Evolutionary conservation across 2,113 vertebrate species (phyloP), one percentile per base, ranked within the genome.

Genomic region (Prochilodus magdalenae): DNA sequence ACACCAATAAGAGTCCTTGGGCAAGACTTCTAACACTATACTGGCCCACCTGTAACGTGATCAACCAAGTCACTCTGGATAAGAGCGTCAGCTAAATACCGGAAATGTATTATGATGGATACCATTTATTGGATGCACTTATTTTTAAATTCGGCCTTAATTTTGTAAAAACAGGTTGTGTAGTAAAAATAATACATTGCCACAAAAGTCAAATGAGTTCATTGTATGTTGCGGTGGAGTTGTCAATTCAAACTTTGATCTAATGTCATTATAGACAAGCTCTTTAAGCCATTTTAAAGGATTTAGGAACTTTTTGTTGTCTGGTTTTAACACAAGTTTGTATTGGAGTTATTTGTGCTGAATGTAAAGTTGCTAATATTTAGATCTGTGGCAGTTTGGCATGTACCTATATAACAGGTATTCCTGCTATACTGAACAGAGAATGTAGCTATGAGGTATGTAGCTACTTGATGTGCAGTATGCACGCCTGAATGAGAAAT

Each of bases 301-400:
- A 13, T 4, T 44, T 70, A n/a, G n/a, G n/a, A 22, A 13, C 2
- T n/a, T 59, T 51, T 69, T 57, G 13, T 69, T 72, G 36, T 15
- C 22, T 65, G n/a, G 16, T 24, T 67, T 69, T 60, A 66, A 16
- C 24, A 7, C 22, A 4, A 22, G 36, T 53, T 30, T 30, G 36
- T 59, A 18, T 71, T 62, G 22, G n/a, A 73, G 49, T 20, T 63
- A 7, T 13, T 62, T 36, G n/a, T n/a, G 29, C 22, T 69, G 65
- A 62, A n/a, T 75, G 77, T 79, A 70, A 84, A 67, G 49, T 59
- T 73, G 69, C 10, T 27, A 22, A 51, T 78, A 55, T 73, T 77
- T 47, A 77, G 53, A 26, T 83, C 20, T 66, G 49, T 27, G 30
- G 30, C 72, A n/a, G n/a, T 62, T 60, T 69, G 13, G 65, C 27